Base-by-base conservation (phyloP, 92 coral and sea anemone genomes). In the Porites divaricata region DNA sequence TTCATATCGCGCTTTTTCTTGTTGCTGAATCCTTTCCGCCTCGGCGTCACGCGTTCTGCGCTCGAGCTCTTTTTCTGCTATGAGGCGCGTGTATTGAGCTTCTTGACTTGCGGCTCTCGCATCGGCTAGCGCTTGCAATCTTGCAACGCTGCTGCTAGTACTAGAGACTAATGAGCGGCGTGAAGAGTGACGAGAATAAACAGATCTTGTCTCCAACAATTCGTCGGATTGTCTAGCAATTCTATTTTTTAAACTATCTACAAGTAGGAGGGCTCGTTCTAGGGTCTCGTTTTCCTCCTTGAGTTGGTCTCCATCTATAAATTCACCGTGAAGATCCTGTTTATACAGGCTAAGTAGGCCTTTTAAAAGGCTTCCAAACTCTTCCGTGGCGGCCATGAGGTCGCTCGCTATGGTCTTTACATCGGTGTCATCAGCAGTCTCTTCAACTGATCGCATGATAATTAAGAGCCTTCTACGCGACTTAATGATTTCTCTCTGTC, bases 1-100 rank as follows among this genome's bases (percentile, higher is more conserved):
- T 59, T 75, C 88, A 19, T 81, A 83, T 45, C 81, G 81, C 16
- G 90, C 90, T 3, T 78, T 86, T 28, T 67, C 67, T 70, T 70
- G 86, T 80, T 86, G 85, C 0, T 75, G 86, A 67, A 67, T 41
- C 10, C 77, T 75, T 74, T 81, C 81, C 25, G 75, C 70, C 52
- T 88, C 92, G 2, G 84, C 88, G 62, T 89, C 89, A 68, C 81
- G 70, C 70, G 85, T 83, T 63, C 63, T 72, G 20, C 70, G 81
- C 26, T 88, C 87, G 35, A 24, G 58, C 52, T 85, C 88, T 51
- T 76, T 88, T 82, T 88, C 84, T 8, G 91, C 54, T 51, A 51
- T 51, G 54, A 51, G 54, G 54, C 54, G 54, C 54, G 54, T 51
- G 54, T 51, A 51, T 84, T 88, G 74, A 15, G 88, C 88, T 25